phyloP scores from a whole-genome alignment of 2,888 invertebrate species.

The Trisateles emortualis region DNA sequence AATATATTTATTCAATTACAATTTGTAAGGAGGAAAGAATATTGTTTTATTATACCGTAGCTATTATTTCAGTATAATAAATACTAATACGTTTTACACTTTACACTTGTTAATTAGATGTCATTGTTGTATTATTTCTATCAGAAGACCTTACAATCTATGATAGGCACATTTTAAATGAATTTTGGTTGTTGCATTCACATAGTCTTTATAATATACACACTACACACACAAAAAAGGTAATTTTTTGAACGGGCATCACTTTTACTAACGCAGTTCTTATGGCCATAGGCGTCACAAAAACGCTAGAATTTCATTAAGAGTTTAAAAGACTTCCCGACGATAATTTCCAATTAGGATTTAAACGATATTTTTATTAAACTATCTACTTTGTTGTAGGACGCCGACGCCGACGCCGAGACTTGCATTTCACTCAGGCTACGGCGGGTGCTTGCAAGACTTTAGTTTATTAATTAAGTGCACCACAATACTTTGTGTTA shows the following conservation, averaged over 20 bases:
- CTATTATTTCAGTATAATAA: too few relatives aligned
- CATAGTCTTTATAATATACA: constrained; percentile 8
- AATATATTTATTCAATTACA: too few relatives aligned
- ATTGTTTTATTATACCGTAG: too few relatives aligned
- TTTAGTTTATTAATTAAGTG: constrained; percentile 1
- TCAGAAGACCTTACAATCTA: too few relatives aligned
- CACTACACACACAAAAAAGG: not conserved
- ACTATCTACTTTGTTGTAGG: constrained; percentile 6
- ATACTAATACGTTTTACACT: too few relatives aligned
- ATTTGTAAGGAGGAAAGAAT: too few relatives aligned
- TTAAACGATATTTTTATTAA: constrained; percentile 37
- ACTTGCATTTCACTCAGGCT: not conserved
- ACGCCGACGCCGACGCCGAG: not conserved
- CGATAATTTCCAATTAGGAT: constrained; percentile 38
- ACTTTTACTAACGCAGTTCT: not conserved
- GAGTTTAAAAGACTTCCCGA: constrained; percentile 32
- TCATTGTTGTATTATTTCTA: too few relatives aligned
- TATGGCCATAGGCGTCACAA: constrained; percentile 29
- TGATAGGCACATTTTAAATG: too few relatives aligned
- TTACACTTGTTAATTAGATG: too few relatives aligned
- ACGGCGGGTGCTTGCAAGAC: not conserved
- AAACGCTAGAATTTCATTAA: constrained; percentile 42
- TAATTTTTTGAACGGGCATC: not conserved
- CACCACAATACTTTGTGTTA: not conserved
- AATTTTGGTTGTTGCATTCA: too few relatives aligned